phyloP scores from a whole-genome alignment of 2,113 vertebrate species.

The Camarhynchus parvulus region DNA sequence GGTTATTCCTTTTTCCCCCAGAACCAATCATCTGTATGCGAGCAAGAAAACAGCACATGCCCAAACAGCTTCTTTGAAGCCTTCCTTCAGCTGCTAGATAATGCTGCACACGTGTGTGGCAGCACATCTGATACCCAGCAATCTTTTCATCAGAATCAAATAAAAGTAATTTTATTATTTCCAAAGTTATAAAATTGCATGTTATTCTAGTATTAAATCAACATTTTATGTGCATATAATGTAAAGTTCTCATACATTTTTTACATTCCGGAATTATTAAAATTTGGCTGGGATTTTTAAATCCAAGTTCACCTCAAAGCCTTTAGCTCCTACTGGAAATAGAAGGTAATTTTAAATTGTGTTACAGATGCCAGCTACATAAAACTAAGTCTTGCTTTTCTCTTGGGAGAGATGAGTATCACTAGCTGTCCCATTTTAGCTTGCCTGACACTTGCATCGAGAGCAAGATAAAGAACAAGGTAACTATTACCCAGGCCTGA shows the following conservation, averaged over 20 bases:
- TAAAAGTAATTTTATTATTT: not conserved
- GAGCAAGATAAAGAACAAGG: conserved; percentile 17
- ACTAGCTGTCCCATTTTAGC: not conserved
- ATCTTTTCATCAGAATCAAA: not conserved
- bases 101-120: not conserved
- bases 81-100: not conserved
- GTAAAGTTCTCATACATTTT: not conserved
- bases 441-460: not conserved
- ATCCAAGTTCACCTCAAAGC: not conserved
- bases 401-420: conserved; percentile 1
- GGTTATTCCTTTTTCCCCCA: not conserved
- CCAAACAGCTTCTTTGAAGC: not conserved
- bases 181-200: not conserved
- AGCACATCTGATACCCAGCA: not conserved
- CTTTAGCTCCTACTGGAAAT: not conserved
- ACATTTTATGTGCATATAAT: not conserved
- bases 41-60: not conserved
- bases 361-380: not conserved
- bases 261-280: not conserved
- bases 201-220: not conserved
- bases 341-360: not conserved
- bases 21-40: not conserved
- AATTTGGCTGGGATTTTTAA: not conserved
- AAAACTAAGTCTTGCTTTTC: not conserved
- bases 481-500: conserved; percentile 24